A percentile compares a stretch with the other conserved stretches of the same genome.
phyloP scores from a whole-genome alignment of 92 coral and sea anemone genomes.

The Parazoanthus atlanticus region DNA sequence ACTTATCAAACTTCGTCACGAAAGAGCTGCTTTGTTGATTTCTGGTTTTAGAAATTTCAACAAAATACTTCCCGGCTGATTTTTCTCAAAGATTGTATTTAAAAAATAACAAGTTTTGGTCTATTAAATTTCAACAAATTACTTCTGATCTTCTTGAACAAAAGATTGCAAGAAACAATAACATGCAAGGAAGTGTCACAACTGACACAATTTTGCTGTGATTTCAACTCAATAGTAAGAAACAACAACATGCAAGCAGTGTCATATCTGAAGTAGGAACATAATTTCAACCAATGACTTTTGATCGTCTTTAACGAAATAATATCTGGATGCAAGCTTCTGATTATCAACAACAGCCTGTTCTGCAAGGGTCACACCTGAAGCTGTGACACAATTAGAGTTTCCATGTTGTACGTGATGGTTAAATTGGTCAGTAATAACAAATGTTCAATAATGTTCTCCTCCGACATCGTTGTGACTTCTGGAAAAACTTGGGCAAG shows the following conservation, averaged over 20 bases:
- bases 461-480: not conserved
- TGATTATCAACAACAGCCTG: not conserved
- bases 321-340: too few relatives aligned
- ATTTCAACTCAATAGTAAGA: too few relatives aligned
- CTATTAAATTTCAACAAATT: not conserved
- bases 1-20: constrained; percentile 2
- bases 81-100: constrained; percentile 13
- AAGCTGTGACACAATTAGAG: not conserved
- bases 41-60: too few relatives aligned
- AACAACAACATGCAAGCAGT: too few relatives aligned
- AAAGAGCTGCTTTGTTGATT: not conserved
- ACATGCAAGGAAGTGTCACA: too few relatives aligned
- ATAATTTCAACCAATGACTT: too few relatives aligned
- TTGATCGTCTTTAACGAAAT: too few relatives aligned
- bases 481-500: constrained; percentile 11
- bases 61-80: not conserved
- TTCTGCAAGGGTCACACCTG: constrained; percentile 2
- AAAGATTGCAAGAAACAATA: not conserved
- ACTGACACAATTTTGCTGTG: too few relatives aligned
- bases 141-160: constrained; percentile 16
- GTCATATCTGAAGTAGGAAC: too few relatives aligned
- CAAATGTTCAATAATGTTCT: constrained; percentile 11
- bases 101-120: not conserved
- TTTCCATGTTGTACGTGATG: not conserved
- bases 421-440: not conserved